Conservation (phyloP, 1,140 invertebrate genomes). For the Bombus picipes region DNA sequence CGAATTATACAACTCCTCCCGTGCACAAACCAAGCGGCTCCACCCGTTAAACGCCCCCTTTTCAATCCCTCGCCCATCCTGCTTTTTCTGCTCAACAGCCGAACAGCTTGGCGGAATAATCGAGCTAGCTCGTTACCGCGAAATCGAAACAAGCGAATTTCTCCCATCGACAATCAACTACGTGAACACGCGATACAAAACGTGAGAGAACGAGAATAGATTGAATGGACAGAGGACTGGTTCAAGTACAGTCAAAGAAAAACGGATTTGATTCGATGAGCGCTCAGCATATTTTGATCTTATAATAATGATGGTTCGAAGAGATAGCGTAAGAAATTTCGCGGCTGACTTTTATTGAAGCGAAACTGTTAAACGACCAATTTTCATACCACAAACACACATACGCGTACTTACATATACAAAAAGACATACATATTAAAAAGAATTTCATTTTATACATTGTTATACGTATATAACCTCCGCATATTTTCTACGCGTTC, state of each 20-base stretch:
- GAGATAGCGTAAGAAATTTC: slow-evolving; percentile 35
- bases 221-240: slow-evolving; percentile 31
- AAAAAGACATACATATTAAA: too few species aligned
- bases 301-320: slow-evolving; percentile 20
- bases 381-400: background rate
- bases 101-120: slow-evolving; percentile 44
- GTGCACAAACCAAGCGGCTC: slow-evolving; percentile 15
- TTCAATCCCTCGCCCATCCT: background rate
- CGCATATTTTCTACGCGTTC: too few species aligned
- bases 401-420: too few species aligned
- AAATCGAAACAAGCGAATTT: slow-evolving; percentile 58
- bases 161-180: slow-evolving; percentile 25
- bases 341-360: background rate
- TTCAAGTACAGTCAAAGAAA: too few species aligned
- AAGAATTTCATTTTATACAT: too few species aligned
- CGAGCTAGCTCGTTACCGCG: slow-evolving; percentile 49
- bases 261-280: slow-evolving; percentile 22
- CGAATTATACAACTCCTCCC: slow-evolving; percentile 68
- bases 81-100: background rate
- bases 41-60: background rate
- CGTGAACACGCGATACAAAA: slow-evolving; percentile 27
- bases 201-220: slow-evolving; percentile 20
- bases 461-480: too few species aligned
- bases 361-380: background rate
- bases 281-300: background rate